phyloP scores from a whole-genome alignment of 2,888 invertebrate species.

The Alsophila aescularia region DNA sequence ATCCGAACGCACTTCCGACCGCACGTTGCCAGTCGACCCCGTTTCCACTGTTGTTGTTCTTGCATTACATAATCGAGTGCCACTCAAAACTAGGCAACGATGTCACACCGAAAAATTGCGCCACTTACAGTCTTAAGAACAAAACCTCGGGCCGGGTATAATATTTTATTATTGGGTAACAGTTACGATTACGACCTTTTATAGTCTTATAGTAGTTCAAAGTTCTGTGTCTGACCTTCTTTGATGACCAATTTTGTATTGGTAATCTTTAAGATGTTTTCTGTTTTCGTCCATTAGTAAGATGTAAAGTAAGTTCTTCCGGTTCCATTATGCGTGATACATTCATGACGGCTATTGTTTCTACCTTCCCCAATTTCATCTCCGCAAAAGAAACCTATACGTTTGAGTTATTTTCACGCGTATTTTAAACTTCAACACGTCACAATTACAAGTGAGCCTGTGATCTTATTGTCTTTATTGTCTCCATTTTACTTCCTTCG shows the following conservation, averaged over 20 bases:
- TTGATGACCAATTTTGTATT: not conserved
- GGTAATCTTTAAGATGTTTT: not conserved
- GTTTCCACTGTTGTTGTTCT: conserved; percentile 79
- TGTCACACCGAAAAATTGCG: conserved; percentile 82
- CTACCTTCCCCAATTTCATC: not conserved
- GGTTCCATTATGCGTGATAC: conserved; percentile 11
- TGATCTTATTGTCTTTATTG: conserved; percentile 15
- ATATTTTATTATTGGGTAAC: conserved; percentile 34
- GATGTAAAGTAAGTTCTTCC: not conserved
- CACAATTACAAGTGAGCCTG: too few species aligned
- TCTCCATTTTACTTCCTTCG: conserved; percentile 44
- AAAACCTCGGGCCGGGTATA: conserved; percentile 38
- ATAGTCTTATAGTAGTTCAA: conserved; percentile 10
- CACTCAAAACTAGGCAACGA: conserved; percentile 82
- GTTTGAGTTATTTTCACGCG: not conserved
- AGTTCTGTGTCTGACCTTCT: conserved; percentile 1
- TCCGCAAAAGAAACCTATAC: too few species aligned
- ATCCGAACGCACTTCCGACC: conserved; percentile 66
- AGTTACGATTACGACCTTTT: conserved; percentile 27
- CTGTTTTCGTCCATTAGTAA: too few species aligned
- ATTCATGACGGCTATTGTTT: conserved; percentile 14
- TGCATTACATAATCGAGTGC: conserved; percentile 78
- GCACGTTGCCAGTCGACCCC: conserved; percentile 70
- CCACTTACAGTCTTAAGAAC: conserved; percentile 58
- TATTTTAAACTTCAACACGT: too few species aligned